A percentile compares a stretch with the other conserved stretches of the same genome.
Conservation (phyloP, 2,797 vertebrate genomes). For the Darevskia mixta region DNA sequence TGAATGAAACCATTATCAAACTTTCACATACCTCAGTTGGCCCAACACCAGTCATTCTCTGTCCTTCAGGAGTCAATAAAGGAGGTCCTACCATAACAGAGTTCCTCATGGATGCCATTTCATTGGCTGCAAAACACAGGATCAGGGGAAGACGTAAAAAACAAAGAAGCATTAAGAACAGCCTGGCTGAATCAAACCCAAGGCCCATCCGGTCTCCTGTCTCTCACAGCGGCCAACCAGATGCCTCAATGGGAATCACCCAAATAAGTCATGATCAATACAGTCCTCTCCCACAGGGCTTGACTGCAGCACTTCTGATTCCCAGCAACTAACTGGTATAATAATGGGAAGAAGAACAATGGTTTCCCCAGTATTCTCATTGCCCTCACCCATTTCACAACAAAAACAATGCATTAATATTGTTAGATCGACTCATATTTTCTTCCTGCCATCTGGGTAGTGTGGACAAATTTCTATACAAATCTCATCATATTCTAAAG, state of each 20-base stretch:
- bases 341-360: neutral
- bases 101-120: neutral
- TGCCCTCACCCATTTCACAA: neutral
- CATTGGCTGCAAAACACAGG: conserved; percentile 11
- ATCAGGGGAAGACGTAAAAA: neutral
- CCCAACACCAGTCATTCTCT: neutral
- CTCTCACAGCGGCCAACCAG: neutral
- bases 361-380: neutral
- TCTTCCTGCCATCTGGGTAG: neutral
- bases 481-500: too few species aligned
- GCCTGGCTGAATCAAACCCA: neutral
- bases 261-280: neutral
- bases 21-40: neutral
- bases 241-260: neutral
- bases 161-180: neutral
- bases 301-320: neutral
- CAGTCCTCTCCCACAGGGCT: neutral
- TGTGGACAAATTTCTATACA: too few species aligned
- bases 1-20: too few species aligned
- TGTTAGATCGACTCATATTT: neutral
- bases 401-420: neutral
- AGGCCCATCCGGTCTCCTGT: neutral
- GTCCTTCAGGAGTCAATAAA: neutral
- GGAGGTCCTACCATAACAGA: neutral
- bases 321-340: neutral